Evolutionary conservation across 2,113 vertebrate genomes (phyloP).

Genomic region (Anarhynchus alexandrinus): DNA sequence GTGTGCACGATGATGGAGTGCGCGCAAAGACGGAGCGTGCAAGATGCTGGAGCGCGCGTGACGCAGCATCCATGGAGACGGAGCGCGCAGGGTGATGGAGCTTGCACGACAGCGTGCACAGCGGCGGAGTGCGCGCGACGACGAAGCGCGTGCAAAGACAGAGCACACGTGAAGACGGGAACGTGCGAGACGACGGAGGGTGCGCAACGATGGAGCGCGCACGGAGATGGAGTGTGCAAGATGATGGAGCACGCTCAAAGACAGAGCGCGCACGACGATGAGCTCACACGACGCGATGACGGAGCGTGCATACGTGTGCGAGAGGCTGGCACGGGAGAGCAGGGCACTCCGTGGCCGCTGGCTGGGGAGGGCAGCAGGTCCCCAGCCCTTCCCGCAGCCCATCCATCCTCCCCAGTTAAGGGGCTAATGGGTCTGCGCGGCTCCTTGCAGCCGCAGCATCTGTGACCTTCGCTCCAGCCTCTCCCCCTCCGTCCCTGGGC

Average conservation of each 20-base stretch:
- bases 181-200: fast-evolving
- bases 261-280: fast-evolving
- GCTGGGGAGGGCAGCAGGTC: not conserved
- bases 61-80: not conserved
- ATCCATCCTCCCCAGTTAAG: not conserved
- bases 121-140: fast-evolving
- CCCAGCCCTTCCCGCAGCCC: not conserved
- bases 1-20: fast-evolving
- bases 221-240: not conserved
- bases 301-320: too few species aligned
- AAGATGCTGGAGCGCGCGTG: fast-evolving
- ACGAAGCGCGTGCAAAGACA: fast-evolving
- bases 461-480: not conserved
- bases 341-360: not conserved
- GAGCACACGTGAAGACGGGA: fast-evolving
- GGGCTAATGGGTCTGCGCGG: not conserved
- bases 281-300: too few species aligned
- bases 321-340: not conserved
- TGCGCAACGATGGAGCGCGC: fast-evolving
- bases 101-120: not conserved
- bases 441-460: conserved; percentile 34
- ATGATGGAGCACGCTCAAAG: fast-evolving
- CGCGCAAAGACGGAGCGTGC: too few species aligned
- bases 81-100: fast-evolving
- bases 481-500: not conserved